Base-by-base conservation (phyloP, 2,888 invertebrate species). In the Rhamphomyia laevipes region DNA sequence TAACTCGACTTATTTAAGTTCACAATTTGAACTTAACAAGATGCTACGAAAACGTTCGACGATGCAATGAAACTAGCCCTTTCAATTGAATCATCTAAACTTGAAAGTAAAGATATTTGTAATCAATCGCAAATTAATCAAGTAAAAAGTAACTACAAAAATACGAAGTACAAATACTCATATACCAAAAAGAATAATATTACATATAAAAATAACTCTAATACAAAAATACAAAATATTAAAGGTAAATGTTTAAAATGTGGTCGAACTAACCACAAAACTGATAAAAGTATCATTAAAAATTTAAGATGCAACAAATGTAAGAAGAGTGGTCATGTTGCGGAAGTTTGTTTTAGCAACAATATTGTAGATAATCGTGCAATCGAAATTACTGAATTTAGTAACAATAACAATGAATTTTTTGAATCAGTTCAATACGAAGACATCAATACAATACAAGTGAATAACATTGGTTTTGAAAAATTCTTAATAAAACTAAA, bases 1-100 rank as follows among this genome's bases (percentile, higher is more conserved):
- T 55, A 49, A 35, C 30, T n/a, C 40, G n/a, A 49, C 51, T 27
- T 46, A 51, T 44, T 44, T 51, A 44, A 18, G 51, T 43, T 49
- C 46, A 4, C 48, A 51, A 17, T 49, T 51, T 13, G 41, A 49
- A 16, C 38, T 46, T 10, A 48, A 48, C 2, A 46, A 33, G 47
- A 47, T 4, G 40, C 46, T 15, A 48, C 10, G 30, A 45, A 31
- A 45, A 45, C 45, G 31, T 45, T 45, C 35, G 45, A 45, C 45
- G 17, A 45, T 15, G 45, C 45, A 31, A 31, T 35, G 11, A 46
- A 50, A 43, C 18, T 37, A 21, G 50, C 50, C 12, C 31, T 43
- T n/a, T 37, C 44, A 18, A 50, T 47, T 4, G 47, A 50, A 23
- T 42, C 50, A 9, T 37, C 48, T 23, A 48, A 48, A 21, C 21